phyloP scores from a whole-genome alignment of 2,797 vertebrate species.

The Hyperoplus lanceolatus region DNA sequence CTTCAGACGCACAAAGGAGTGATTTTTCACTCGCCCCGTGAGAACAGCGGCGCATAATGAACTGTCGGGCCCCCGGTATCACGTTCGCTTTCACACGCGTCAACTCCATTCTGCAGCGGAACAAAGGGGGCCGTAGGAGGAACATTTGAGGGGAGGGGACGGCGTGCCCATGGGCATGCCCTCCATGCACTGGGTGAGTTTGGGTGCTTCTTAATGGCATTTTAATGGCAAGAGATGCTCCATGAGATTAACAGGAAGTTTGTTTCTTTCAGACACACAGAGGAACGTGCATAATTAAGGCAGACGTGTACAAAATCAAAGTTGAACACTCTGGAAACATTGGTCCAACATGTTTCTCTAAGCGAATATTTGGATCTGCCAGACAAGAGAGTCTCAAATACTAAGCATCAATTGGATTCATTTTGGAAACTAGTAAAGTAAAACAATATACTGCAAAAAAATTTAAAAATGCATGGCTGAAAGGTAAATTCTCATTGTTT shows the following conservation, averaged over 20 bases:
- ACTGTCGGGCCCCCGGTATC: slow-evolving; percentile 72
- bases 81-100: slow-evolving; percentile 78
- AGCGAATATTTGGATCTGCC: slow-evolving; percentile 1
- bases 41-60: slow-evolving; percentile 81
- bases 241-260: slow-evolving; percentile 4
- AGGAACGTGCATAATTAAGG: slow-evolving; percentile 1
- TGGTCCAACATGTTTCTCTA: slow-evolving; percentile 4
- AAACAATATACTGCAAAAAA: not conserved
- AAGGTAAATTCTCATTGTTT: not conserved
- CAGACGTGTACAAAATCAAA: too few relatives aligned
- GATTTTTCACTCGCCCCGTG: slow-evolving; percentile 81
- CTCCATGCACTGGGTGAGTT: slow-evolving; percentile 47
- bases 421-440: not conserved
- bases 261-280: slow-evolving; percentile 7
- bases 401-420: not conserved
- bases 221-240: slow-evolving; percentile 36
- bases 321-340: too few relatives aligned
- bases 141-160: slow-evolving; percentile 74
- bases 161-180: slow-evolving; percentile 48
- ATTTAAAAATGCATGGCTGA: not conserved
- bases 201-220: slow-evolving; percentile 29
- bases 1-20: slow-evolving; percentile 73
- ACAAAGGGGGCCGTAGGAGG: slow-evolving; percentile 78
- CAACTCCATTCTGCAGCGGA: slow-evolving; percentile 78
- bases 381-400: slow-evolving; percentile 12